A percentile compares a stretch with the other conserved stretches of the same genome.
Conservation (phyloP, 2,797 vertebrate species). For the Pachyuromys duprasi region DNA sequence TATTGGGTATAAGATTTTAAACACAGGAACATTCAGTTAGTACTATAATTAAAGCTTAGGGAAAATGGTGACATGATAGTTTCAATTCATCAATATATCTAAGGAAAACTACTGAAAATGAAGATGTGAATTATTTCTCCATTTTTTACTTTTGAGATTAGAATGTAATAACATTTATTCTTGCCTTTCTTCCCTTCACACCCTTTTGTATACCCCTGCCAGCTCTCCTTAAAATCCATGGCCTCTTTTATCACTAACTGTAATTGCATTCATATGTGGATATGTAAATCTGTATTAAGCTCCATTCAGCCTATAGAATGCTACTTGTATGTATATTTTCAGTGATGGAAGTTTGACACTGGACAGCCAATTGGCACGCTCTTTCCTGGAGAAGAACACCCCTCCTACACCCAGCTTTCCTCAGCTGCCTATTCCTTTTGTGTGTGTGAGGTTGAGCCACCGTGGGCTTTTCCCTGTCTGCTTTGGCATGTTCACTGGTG, state of each 20-base stretch:
- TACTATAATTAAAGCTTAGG: not conserved
- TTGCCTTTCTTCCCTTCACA: not conserved
- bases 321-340: not conserved
- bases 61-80: not conserved
- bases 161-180: not conserved
- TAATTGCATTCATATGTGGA: not conserved
- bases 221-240: not conserved
- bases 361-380: not conserved
- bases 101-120: not conserved
- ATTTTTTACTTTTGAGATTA: slow-evolving; percentile 32
- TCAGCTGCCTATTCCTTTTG: not conserved
- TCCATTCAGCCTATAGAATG: not conserved
- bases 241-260: not conserved
- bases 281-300: too few relatives aligned
- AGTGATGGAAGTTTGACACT: not conserved
- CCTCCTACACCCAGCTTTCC: not conserved
- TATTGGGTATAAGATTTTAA: not conserved
- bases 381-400: not conserved
- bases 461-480: not conserved
- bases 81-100: slow-evolving; percentile 35
- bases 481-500: not conserved
- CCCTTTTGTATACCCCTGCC: not conserved
- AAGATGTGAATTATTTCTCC: not conserved
- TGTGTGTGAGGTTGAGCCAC: not conserved
- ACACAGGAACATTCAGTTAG: not conserved